phyloP scores from a whole-genome alignment of 2,888 invertebrate species.

The Melangyna quadrimaculata region DNA sequence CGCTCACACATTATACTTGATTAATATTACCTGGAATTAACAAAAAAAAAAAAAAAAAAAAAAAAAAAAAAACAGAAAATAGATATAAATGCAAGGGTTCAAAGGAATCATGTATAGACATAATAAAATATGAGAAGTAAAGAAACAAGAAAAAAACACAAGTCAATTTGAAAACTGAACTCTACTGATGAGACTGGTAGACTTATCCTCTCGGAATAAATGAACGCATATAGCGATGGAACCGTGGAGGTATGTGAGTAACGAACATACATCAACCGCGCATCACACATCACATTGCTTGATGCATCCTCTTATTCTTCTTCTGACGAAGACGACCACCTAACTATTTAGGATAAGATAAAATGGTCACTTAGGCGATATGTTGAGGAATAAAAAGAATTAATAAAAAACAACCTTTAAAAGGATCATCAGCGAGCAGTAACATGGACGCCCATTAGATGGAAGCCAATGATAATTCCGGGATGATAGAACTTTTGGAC shows the following conservation, averaged over 20 bases:
- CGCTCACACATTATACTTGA: slow-evolving; percentile 26
- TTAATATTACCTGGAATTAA: slow-evolving; percentile 62
- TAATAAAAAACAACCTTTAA: slow-evolving; percentile 6
- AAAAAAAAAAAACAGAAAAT: slow-evolving; percentile 13
- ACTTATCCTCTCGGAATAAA: slow-evolving; percentile 9
- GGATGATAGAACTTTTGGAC: slow-evolving; percentile 57
- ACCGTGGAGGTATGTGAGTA: slow-evolving; percentile 9
- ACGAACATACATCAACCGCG: slow-evolving; percentile 48
- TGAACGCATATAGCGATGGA: slow-evolving; percentile 12
- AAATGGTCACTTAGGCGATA: slow-evolving; percentile 57
- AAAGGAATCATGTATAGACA: neutral
- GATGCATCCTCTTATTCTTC: neutral
- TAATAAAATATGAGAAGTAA: neutral
- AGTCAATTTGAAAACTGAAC: neutral
- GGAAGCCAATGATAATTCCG: slow-evolving; percentile 32
- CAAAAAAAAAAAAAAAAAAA: slow-evolving; percentile 17
- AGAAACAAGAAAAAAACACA: neutral
- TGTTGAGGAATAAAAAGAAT: neutral
- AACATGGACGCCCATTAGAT: slow-evolving; percentile 39
- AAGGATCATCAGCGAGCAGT: neutral
- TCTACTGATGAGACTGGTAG: neutral
- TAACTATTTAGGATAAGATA: slow-evolving; percentile 60
- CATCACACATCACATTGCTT: slow-evolving; percentile 48
- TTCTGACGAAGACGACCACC: slow-evolving; percentile 55
- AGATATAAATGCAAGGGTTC: slow-evolving; percentile 43